Evolutionary conservation across 37 sponge, comb jelly and placozoan genomes (phyloP).

Genomic region (Ianthella basta): DNA sequence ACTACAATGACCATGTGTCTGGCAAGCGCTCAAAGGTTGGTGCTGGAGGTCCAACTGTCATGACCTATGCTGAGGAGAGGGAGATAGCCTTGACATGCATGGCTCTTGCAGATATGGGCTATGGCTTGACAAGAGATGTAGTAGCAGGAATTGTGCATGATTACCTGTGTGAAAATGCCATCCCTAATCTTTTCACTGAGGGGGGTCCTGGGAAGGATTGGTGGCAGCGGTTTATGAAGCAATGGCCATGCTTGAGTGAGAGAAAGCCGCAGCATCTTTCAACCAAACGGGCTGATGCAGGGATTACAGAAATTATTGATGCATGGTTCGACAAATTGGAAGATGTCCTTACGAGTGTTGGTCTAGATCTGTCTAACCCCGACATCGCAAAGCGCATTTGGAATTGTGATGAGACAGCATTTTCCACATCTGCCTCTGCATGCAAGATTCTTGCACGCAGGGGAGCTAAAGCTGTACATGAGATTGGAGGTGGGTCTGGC

Average conservation of each 20-base stretch:
- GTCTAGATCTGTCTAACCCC: background rate
- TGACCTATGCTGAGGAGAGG: slow-evolving; percentile 43
- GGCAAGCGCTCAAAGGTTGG: background rate
- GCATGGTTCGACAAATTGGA: background rate
- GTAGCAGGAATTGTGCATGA: slow-evolving; percentile 4
- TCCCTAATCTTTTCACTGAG: background rate
- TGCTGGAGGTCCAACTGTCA: slow-evolving; percentile 48
- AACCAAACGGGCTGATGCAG: background rate
- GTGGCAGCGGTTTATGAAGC: slow-evolving; percentile 33
- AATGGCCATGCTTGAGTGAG: slow-evolving; percentile 26
- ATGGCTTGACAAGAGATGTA: slow-evolving; percentile 22
- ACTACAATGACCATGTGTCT: too few species aligned
- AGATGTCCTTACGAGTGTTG: background rate
- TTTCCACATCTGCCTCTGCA: background rate
- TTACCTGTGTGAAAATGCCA: slow-evolving; percentile 6
- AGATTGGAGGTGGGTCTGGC: slow-evolving; percentile 21
- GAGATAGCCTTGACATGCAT: slow-evolving; percentile 45
- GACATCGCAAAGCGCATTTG: slow-evolving; percentile 10
- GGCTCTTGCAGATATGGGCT: slow-evolving; percentile 59
- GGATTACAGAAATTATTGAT: background rate
- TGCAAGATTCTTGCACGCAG: background rate
- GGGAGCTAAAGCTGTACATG: slow-evolving; percentile 16
- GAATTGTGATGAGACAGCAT: slow-evolving; percentile 37
- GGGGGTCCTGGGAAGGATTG: slow-evolving; percentile 35
- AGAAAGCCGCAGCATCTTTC: slow-evolving; percentile 30